phyloP scores from a whole-genome alignment of 2,113 vertebrate genomes.

The Plectropomus leopardus region DNA sequence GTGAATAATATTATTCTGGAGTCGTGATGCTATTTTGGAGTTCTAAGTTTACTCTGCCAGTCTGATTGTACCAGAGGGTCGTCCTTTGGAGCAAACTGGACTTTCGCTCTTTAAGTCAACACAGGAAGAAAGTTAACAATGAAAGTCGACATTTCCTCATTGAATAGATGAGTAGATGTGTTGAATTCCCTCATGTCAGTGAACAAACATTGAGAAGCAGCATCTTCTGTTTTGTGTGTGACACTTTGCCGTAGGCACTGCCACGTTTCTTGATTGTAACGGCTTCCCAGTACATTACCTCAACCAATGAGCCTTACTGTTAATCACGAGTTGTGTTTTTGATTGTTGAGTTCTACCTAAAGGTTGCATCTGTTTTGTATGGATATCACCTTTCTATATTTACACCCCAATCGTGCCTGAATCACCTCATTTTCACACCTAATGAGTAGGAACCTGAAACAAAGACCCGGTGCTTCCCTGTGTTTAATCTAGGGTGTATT shows the following conservation, averaged over 20 bases:
- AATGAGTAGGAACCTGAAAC: constrained; percentile 83
- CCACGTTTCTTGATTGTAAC: constrained; percentile 33
- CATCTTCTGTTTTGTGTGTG: constrained; percentile 23
- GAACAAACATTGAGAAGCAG: constrained; percentile 4
- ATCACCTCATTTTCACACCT: constrained; percentile 82
- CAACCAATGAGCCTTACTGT: constrained; percentile 41
- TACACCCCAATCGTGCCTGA: constrained; percentile 61
- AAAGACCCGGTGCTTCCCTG: constrained; percentile 77
- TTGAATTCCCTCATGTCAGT: constrained; percentile 4
- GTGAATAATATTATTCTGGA: constrained; percentile 27
- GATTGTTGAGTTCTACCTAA: constrained; percentile 53
- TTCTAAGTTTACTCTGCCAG: constrained; percentile 20
- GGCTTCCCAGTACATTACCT: constrained; percentile 41
- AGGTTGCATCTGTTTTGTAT: constrained; percentile 76
- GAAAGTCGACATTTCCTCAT: constrained; percentile 19
- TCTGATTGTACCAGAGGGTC: constrained; percentile 22
- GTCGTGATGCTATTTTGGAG: background rate
- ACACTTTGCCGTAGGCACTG: constrained; percentile 28
- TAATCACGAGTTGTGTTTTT: constrained; percentile 38
- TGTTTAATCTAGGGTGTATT: constrained; percentile 85
- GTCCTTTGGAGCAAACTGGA: constrained; percentile 1
- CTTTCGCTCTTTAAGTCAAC: constrained; percentile 1
- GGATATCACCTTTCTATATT: constrained; percentile 80
- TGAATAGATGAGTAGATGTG: constrained; percentile 10
- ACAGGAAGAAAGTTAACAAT: constrained; percentile 27